phyloP scores from a whole-genome alignment of 30 jellyfish, hydroid and myxozoan species.

The Turritopsis dohrnii region DNA sequence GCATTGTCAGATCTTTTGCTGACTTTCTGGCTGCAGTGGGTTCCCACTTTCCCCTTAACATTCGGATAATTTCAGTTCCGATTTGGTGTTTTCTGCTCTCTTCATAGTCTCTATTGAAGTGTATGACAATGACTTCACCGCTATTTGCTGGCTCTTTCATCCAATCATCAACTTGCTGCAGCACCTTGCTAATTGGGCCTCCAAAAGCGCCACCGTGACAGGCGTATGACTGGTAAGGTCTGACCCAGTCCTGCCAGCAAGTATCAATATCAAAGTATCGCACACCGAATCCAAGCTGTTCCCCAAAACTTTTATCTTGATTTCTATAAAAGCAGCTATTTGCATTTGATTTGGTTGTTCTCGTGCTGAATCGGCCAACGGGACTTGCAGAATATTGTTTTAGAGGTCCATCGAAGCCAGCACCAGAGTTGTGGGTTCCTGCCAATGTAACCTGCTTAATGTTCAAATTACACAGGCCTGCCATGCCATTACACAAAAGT shows the following conservation, averaged over 20 bases:
- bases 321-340: slow-evolving; percentile 51
- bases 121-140: slow-evolving; percentile 58
- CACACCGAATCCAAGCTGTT: slow-evolving; percentile 67
- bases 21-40: not conserved
- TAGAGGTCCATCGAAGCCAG: slow-evolving; percentile 62
- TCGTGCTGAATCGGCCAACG: not conserved
- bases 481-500: slow-evolving; percentile 50
- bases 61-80: slow-evolving; percentile 5
- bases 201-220: slow-evolving; percentile 69
- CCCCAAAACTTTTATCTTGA: slow-evolving; percentile 41
- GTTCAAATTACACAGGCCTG: slow-evolving; percentile 44
- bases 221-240: slow-evolving; percentile 34
- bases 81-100: slow-evolving; percentile 9
- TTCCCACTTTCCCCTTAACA: slow-evolving; percentile 14
- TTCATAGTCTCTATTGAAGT: slow-evolving; percentile 57
- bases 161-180: slow-evolving; percentile 59
- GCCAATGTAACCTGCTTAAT: slow-evolving; percentile 63
- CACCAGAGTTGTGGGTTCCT: slow-evolving; percentile 73
- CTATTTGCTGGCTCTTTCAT: slow-evolving; percentile 49
- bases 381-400: slow-evolving; percentile 37
- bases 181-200: slow-evolving; percentile 43
- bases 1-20: not conserved
- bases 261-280: slow-evolving; percentile 77
- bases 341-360: slow-evolving; percentile 18
- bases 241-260: slow-evolving; percentile 47